phyloP scores from a whole-genome alignment of 1,140 invertebrate genomes.

The Atta texana region DNA sequence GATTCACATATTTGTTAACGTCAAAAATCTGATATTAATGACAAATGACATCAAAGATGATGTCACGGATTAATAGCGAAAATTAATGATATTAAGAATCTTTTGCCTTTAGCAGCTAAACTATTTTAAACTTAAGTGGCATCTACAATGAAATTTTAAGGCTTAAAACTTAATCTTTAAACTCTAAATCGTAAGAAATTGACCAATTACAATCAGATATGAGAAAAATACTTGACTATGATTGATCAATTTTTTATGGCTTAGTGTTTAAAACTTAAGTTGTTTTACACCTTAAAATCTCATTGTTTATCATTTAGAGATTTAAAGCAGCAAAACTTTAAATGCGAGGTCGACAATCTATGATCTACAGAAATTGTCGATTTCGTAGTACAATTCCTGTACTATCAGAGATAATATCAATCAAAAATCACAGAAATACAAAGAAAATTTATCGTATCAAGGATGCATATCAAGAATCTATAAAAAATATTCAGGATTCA shows the following conservation, averaged over 20 bases:
- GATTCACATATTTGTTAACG: background rate
- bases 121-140: background rate
- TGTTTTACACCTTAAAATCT: too few species aligned
- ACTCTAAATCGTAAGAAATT: too few species aligned
- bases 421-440: background rate
- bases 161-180: too few species aligned
- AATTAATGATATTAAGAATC: background rate
- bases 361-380: background rate
- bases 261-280: too few species aligned
- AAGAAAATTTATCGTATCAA: background rate
- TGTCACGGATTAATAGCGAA: background rate
- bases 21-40: background rate
- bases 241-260: too few species aligned
- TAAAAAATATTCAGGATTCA: background rate
- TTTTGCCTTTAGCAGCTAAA: background rate
- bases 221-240: too few species aligned
- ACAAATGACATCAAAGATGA: background rate
- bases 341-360: background rate
- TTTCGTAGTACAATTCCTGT: background rate
- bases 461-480: conserved; percentile 18
- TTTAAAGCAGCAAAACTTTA: background rate
- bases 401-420: conserved; percentile 3
- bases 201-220: too few species aligned
- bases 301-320: background rate
- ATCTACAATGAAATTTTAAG: too few species aligned